A percentile compares a stretch with the other conserved stretches of the same genome.
Evolutionary conservation across 2,113 vertebrate species (phyloP).

Genomic region (Thomomys bottae): DNA sequence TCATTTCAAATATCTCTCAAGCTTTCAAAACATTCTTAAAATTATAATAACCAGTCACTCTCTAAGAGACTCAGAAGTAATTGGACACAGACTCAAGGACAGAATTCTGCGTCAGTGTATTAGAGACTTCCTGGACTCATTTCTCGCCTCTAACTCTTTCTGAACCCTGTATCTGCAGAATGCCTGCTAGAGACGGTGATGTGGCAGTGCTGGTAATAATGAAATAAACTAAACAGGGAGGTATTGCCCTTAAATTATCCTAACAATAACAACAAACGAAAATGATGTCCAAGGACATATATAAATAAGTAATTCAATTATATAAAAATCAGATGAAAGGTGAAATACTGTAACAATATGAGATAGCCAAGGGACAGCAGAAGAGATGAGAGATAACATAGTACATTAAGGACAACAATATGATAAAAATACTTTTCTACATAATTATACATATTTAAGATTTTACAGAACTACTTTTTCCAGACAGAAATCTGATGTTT

Average conservation of each 20-base stretch:
- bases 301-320: not conserved
- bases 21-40: not conserved
- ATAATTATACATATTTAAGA: slow-evolving; percentile 67
- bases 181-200: not conserved
- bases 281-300: not conserved
- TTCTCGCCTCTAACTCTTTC: not conserved
- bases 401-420: too few species aligned
- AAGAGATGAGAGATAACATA: too few species aligned
- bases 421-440: too few species aligned
- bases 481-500: slow-evolving; percentile 41
- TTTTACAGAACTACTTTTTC: slow-evolving; percentile 61
- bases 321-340: too few species aligned
- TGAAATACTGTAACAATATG: too few species aligned
- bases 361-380: too few species aligned
- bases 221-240: slow-evolving; percentile 16
- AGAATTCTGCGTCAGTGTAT: not conserved
- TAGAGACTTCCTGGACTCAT: not conserved
- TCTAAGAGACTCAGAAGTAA: not conserved
- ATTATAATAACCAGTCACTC: not conserved
- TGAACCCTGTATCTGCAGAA: not conserved
- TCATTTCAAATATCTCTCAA: not conserved
- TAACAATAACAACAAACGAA: not conserved
- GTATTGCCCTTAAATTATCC: not conserved
- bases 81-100: not conserved
- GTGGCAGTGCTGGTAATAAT: not conserved